Conservation (phyloP, 2,888 invertebrate species). For the Drosophila paranaensis region DNA sequence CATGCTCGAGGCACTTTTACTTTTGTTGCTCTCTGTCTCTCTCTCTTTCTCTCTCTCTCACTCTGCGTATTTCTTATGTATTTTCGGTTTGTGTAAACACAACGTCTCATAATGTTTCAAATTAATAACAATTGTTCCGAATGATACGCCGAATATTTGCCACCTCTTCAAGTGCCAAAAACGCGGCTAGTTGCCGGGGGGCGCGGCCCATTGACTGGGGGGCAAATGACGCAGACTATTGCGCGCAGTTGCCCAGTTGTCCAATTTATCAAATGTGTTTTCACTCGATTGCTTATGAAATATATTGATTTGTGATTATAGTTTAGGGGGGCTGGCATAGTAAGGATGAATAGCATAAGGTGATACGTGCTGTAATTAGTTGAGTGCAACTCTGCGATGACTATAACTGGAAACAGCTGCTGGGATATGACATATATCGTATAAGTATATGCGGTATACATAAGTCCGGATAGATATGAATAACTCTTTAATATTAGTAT, state of each 20-base stretch:
- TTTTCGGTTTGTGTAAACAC: constrained; percentile 64
- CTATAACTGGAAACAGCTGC: background rate
- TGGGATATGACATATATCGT: background rate
- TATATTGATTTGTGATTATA: background rate
- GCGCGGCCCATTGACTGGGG: too few species aligned
- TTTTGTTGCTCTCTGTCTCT: constrained; percentile 19
- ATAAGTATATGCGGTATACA: too few species aligned
- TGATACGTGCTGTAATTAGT: background rate
- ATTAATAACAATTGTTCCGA: constrained; percentile 72
- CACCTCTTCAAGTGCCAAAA: constrained; percentile 38
- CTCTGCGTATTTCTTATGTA: background rate
- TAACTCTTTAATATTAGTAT: background rate
- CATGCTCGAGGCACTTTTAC: constrained; percentile 6
- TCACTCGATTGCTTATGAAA: background rate
- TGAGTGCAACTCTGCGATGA: background rate
- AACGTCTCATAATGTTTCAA: constrained; percentile 66
- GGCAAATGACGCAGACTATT: constrained; percentile 40
- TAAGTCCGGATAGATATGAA: too few species aligned
- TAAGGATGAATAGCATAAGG: too few species aligned
- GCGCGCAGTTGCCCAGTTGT: constrained; percentile 10
- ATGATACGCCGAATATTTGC: constrained; percentile 51
- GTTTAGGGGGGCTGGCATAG: background rate
- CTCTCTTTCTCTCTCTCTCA: constrained; percentile 4
- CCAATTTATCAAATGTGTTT: constrained; percentile 38
- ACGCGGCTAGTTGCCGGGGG: too few species aligned